Base-by-base conservation (phyloP, 2,797 vertebrate genomes). In the Halcyon badia region DNA sequence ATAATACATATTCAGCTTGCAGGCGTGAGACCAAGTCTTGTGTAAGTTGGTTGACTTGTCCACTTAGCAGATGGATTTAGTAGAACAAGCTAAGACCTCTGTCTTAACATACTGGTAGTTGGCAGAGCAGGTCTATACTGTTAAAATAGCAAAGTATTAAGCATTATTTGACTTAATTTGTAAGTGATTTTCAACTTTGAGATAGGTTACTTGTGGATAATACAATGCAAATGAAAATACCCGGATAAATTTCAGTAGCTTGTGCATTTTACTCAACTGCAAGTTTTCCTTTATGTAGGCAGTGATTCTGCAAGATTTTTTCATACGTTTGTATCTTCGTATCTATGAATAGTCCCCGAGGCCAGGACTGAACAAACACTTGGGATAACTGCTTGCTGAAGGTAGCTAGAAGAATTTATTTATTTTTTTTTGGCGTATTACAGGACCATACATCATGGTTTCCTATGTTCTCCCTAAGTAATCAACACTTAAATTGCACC, bases 241-340 rank as follows among this genome's bases (percentile, higher is more conserved):
- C 39, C 31, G 44, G 26, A 18, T 79, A 31, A 64, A 76, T 54
- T 68, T 51, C n/a, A 49, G 35, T 33, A 65, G 13, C 44, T 46
- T 31, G 17, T 39, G 49, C 6, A 7, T 51, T 42, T 54, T 44
- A 15, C 49, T 56, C 1, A 10, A 37, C 21, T 71, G 17, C 37
- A 54, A 33, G 15, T 71, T 71, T 44, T 49, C 42, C 49, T 60
- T 56, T 42, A 41, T 54, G 18, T 41, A 39, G 16, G 46, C 31
- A 33, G 8, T 31, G 14, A 42, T 49, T 58, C 41, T 65, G 21
- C 25, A 35, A 39, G 21, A 10, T 22, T 35, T 62, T 69, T 31
- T 22, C 31, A 1, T n/a, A 19, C 11, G 19, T 61, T 60, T 1
- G 2, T 65, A 39, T 18, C 37, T 46, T 64, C 6, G 0, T 60